These are phyloP conservation scores for Atopsyche davidsoni DNA, from an alignment of 1,140 invertebrate species.

Conservation along the genomic window DNA sequence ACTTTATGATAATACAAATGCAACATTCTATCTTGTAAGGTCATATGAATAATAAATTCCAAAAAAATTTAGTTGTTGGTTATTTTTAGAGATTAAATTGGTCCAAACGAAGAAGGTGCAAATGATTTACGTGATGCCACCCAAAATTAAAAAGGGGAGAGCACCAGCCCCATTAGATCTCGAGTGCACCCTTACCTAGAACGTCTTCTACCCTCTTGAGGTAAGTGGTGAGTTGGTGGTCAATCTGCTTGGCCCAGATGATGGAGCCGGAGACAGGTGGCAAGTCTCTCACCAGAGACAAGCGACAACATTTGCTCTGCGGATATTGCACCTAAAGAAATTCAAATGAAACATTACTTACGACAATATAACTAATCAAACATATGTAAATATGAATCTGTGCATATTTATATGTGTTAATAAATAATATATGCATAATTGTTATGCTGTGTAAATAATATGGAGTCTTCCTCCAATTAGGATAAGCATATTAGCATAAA, in stretches of 20 bases:
- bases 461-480: no score
- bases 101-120: no score
- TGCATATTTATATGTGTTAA: constrained; percentile 6
- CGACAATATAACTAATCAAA: constrained; percentile 1
- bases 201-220: constrained; percentile 96
- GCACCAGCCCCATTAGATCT: no score
- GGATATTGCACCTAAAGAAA: constrained; percentile 75
- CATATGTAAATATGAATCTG: neutral
- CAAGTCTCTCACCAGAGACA: constrained; percentile 87
- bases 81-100: no score
- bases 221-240: constrained; percentile 95
- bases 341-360: constrained; percentile 15
- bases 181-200: constrained; percentile 66
- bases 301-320: constrained; percentile 84
- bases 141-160: no score
- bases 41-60: no score
- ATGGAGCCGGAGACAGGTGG: constrained; percentile 96
- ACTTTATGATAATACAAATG: no score
- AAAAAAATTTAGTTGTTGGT: no score
- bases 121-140: no score
- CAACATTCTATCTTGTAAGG: no score
- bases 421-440: no score
- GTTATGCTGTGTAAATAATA: constrained; percentile 1
- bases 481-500: neutral
- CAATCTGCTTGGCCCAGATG: constrained; percentile 98